These are phyloP conservation scores for Rhinichthys klamathensis DNA, from an alignment of 2,113 vertebrate species.

Conservation along the genomic window DNA sequence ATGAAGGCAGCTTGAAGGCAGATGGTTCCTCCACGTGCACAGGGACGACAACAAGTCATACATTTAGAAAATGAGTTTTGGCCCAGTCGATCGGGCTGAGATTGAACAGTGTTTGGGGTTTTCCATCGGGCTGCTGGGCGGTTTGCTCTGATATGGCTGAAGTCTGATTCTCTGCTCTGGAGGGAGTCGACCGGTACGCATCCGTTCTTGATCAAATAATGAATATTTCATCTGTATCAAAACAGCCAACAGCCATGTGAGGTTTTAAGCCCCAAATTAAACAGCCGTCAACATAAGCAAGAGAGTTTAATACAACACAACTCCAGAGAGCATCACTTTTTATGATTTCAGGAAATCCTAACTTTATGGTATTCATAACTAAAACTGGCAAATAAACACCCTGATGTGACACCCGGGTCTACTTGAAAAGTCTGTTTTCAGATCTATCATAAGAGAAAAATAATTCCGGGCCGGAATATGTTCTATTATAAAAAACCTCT, in stretches of 20 bases:
- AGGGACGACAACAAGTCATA: slow-evolving; percentile 21
- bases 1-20: slow-evolving; percentile 14
- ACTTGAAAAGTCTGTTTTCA: slow-evolving; percentile 1
- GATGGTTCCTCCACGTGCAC: background rate
- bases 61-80: slow-evolving; percentile 30
- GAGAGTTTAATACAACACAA: background rate
- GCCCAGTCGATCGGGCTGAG: background rate
- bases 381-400: background rate
- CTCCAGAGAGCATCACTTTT: background rate
- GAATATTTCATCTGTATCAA: background rate
- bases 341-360: background rate
- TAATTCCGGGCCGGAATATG: background rate
- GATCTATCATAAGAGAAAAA: background rate
- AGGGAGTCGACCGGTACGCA: background rate
- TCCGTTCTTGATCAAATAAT: background rate
- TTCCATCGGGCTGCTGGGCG: background rate
- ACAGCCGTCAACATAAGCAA: background rate
- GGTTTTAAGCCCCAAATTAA: slow-evolving; percentile 25
- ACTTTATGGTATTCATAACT: background rate
- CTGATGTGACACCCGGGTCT: background rate
- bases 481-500: background rate
- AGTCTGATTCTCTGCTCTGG: background rate
- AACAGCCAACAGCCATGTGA: slow-evolving; percentile 28
- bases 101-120: slow-evolving; percentile 20
- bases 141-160: background rate